A percentile compares a stretch with the other conserved stretches of the same genome.
phyloP scores from a whole-genome alignment of 2,113 vertebrate species.

The Ivindomyrus marchei region DNA sequence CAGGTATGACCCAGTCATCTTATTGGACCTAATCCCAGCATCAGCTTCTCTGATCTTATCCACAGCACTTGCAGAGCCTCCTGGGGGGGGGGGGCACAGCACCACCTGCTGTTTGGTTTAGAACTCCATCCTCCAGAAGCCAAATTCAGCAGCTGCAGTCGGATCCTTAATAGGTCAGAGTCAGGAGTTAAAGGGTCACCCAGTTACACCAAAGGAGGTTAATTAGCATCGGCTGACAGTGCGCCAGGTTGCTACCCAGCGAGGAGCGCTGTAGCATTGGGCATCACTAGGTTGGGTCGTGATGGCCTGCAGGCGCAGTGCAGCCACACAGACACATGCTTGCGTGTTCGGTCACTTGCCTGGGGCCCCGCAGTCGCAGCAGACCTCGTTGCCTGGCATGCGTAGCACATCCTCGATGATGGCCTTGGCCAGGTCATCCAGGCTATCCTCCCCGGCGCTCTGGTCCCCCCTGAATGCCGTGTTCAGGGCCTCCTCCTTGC shows the following conservation, averaged over 20 bases:
- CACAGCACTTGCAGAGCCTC: not conserved
- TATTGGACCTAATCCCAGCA: not conserved
- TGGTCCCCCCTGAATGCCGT: slow-evolving; percentile 96
- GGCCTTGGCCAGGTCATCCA: slow-evolving; percentile 94
- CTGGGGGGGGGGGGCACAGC: not conserved
- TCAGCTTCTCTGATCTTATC: not conserved
- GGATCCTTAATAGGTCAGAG: not conserved
- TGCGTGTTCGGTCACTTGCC: slow-evolving; percentile 42
- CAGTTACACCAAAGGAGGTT: not conserved
- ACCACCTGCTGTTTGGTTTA: not conserved
- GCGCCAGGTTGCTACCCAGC: not conserved
- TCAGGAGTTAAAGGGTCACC: not conserved
- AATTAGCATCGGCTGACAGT: not conserved
- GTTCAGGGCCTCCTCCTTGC: slow-evolving; percentile 94
- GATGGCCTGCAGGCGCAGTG: not conserved
- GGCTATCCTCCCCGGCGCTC: slow-evolving; percentile 82
- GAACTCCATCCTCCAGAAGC: not conserved
- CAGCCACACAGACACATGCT: not conserved
- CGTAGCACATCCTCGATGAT: slow-evolving; percentile 94
- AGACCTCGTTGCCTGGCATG: slow-evolving; percentile 86
- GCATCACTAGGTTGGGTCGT: not conserved
- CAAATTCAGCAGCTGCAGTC: not conserved
- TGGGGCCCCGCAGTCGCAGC: slow-evolving; percentile 92
- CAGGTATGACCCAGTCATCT: not conserved
- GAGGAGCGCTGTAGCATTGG: not conserved